Evolutionary conservation across 2,797 vertebrate genomes (phyloP), one percentile per base, ranked within the genome.

Genomic region (Sparus aurata): DNA sequence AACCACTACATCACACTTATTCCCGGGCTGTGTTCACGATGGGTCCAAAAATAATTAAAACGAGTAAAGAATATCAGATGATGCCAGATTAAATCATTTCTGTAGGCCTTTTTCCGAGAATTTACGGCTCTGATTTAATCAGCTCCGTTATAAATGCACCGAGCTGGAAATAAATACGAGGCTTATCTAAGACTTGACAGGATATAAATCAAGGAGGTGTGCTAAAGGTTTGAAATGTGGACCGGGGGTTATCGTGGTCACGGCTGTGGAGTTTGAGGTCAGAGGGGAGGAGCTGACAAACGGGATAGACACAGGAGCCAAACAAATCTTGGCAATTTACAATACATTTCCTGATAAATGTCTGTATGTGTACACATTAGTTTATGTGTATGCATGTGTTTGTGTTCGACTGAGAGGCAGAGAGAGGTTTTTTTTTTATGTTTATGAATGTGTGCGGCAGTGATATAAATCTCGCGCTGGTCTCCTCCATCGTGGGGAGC

Each of bases 401-500:
- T 73, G 63, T 66, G 50, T 69, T 63, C 46, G 75, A 69, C 20
- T 45, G 47, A 59, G 64, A 62, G 43, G 27, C 16, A 45, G 50
- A 49, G 49, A 60, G 38, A 74, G 25, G 66, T 27, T 75, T 46
- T 75, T 66, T 58, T 38, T 9, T 38, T 16, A 67, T 59, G 72
- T 80, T 49, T 64, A 61, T 67, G 50, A 84, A 81, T 18, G 75
- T 83, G 83, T 84, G 89, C 60, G 64, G 84, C 50, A 13, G 20
- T 18, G 8, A 60, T 61, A 74, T 92, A 91, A 92, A 90, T 91
- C 86, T 83, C 13, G 9, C 22, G 4, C 54, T 43, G 71, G 71
- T 85, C 69, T 83, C 73, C 60, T 84, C 76, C 82, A 23, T 75
- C 71, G 81, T 84, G 87, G 83, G 74, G 53, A 91, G 78, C 84